Evolutionary conservation across 2,888 invertebrate species (phyloP), one percentile per base, ranked within the genome.

Genomic region (Doris montereyensis): DNA sequence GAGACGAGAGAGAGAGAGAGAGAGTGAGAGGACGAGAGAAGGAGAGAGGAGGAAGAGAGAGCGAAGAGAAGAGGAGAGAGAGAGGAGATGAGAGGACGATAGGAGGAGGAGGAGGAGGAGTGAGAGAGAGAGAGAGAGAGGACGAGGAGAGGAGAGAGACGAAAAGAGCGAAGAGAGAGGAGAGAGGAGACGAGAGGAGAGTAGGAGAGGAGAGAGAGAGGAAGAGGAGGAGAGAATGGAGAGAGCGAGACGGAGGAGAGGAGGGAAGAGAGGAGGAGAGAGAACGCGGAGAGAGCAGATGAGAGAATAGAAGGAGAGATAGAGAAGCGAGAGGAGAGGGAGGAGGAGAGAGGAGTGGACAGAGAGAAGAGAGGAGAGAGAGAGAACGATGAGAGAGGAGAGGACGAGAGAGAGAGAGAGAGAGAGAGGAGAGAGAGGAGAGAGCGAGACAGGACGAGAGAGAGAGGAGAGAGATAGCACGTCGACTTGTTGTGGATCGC

Each of bases 101-200:
- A 24, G 21, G 2, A 4, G 41, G 21, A 28, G 26, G 26, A 35
- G 60, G 77, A 58, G 81, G 10, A 65, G 83, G 52, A 78, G 81
- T 28, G 73, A 80, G 8, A 74, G 81, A 34, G 80, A 78, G 3
- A 60, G 57, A 30, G 41, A 82, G 13, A 84, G 89, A 30, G 84
- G 85, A 4, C 82, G 84, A 13, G 58, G 84, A 70, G 81, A 83
- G 1, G 67, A 84, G 70, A 70, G 85, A 41, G 79, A 82, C 4
- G 60, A 82, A 0, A 78, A 80, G 35, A 78, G 83, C 21, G 84
- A 84, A 21, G 79, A 87, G 0, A 83, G 89, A 30, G 83, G 83
- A 1, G 34, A 80, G 17, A 68, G 85, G 3, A 8, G 13, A 68
- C 5, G 26, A 67, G 28, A 28, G 4, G 2, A 3, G 5, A 70